Conservation (phyloP, 2,113 vertebrate species). For the Crotalus viridis region DNA sequence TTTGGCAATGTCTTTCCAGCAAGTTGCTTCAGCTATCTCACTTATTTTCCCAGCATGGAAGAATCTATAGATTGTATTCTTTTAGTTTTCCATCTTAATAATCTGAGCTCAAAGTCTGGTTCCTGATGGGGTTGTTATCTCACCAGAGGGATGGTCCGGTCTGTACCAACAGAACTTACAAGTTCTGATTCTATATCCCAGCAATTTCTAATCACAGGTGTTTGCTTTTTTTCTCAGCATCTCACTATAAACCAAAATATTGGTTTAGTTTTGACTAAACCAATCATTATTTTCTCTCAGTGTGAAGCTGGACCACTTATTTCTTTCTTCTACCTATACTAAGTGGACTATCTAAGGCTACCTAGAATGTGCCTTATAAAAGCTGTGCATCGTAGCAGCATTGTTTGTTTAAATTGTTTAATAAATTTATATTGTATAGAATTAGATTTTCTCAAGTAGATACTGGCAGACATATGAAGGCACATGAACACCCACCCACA, state of each 20-base stretch:
- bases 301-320: not conserved
- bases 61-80: not conserved
- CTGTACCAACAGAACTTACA: not conserved
- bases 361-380: not conserved
- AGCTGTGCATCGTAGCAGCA: not conserved
- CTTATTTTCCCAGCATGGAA: not conserved
- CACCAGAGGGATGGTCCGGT: not conserved
- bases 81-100: not conserved
- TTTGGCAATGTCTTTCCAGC: not conserved
- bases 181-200: not conserved
- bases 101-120: not conserved
- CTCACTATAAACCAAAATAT: not conserved
- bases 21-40: not conserved
- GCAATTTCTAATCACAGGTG: no score
- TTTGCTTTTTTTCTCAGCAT: not conserved
- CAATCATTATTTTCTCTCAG: not conserved
- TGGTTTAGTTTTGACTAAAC: not conserved
- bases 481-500: not conserved
- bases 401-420: not conserved
- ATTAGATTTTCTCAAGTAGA: not conserved
- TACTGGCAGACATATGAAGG: not conserved
- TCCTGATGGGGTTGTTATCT: not conserved
- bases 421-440: slow-evolving; percentile 21
- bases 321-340: slow-evolving; percentile 9
- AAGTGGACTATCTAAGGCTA: not conserved